These are phyloP conservation scores for Dryobota labecula DNA, from an alignment of 2,888 invertebrate genomes.

Conservation along the genomic window DNA sequence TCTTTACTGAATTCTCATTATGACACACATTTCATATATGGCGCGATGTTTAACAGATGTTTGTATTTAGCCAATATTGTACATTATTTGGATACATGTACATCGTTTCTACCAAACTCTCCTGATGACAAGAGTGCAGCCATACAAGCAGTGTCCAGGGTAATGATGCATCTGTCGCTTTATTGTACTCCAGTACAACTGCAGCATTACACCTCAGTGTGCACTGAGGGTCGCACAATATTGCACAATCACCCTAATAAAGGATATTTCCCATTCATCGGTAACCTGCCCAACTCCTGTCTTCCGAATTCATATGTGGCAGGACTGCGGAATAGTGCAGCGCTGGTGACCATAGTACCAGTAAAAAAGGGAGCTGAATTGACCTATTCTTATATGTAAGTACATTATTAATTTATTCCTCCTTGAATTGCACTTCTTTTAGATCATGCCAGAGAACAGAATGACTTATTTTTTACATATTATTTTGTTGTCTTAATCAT, in stretches of 20 bases:
- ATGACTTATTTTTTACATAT: not conserved
- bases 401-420: not conserved
- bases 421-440: not conserved
- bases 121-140: conserved; percentile 33
- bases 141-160: conserved; percentile 36
- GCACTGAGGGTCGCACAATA: accelerated
- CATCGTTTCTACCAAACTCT: conserved; percentile 39
- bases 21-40: conserved; percentile 40
- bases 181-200: conserved; percentile 35
- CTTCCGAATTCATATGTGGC: conserved; percentile 24
- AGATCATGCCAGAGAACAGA: not conserved
- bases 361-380: conserved; percentile 37
- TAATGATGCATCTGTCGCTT: conserved; percentile 44
- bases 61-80: conserved; percentile 33
- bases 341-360: conserved; percentile 28
- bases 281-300: conserved; percentile 32
- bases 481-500: not conserved
- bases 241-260: conserved; percentile 10
- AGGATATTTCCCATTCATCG: conserved; percentile 46
- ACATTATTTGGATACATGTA: conserved; percentile 35
- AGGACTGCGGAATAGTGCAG: conserved; percentile 32
- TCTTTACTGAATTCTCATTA: conserved; percentile 37
- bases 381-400: conserved; percentile 31
- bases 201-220: not conserved
- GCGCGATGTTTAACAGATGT: conserved; percentile 29